Evolutionary conservation across 1,140 invertebrate species (phyloP), one percentile per base, ranked within the genome.

Genomic region (Drosophila dunni): DNA sequence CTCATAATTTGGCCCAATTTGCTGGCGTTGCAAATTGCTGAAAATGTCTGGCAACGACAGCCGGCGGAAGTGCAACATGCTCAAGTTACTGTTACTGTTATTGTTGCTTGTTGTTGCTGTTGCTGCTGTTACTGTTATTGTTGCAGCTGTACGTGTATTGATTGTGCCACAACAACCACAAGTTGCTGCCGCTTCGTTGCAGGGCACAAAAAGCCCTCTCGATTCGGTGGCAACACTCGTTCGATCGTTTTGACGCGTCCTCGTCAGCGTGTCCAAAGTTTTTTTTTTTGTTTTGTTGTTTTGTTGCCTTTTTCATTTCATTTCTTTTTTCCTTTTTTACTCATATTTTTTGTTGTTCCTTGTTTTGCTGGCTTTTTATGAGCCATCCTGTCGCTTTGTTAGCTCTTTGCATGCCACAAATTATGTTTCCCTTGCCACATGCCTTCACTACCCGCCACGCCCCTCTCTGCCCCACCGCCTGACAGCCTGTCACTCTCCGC

Each of bases 361-460:
- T 29, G 24, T 29, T 4, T 29, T 29, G 24, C 24, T 29, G 24
- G 24, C 24, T 29, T 68, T 68, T 74, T 60, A 48, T 74, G 56
- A 68, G 61, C 40, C 17, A n/a, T 60, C 45, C 79, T 79, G 79
- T 79, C 79, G 79, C 76, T 86, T 88, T 86, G 83, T 86, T 86
- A 80, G 79, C 78, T 86, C 83, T 88, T 86, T 86, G 83, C 83
- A 86, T 86, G 83, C 83, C 83, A 74, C 83, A 86, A 88, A 88
- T 88, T 88, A 88, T 86, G 83, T 63, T 81, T 51, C 42, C 24
- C 24, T 17, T 53, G 46, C 61, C 40, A 48, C 58, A 11, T 46
- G 51, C 58, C 29, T 40, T 36, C 57, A 20, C 48, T n/a, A 6
- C 7, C 13, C 9, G 17, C 34, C n/a, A 29, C 9, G 2, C 11